A percentile compares a stretch with the other conserved stretches of the same genome.
Evolutionary conservation across 2,888 invertebrate species (phyloP).

Genomic region (Bruchidius siliquastri): DNA sequence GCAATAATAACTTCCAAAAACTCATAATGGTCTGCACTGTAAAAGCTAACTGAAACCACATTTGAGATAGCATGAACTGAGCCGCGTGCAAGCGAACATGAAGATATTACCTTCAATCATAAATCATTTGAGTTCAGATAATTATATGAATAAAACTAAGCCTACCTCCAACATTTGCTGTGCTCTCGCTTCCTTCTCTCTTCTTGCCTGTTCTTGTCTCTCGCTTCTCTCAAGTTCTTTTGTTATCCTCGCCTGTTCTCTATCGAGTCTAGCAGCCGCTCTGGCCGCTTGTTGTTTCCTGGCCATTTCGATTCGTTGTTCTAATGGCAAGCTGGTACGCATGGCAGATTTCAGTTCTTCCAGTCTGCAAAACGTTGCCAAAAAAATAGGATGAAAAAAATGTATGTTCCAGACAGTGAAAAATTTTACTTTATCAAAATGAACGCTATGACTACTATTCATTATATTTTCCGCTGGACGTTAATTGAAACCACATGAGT

Average conservation of each 20-base stretch:
- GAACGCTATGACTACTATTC: no score
- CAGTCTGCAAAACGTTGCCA: no score
- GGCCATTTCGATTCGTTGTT: constrained; percentile 72
- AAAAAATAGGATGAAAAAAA: no score
- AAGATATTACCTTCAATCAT: background rate
- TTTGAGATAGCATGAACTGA: background rate
- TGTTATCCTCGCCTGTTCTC: constrained; percentile 61
- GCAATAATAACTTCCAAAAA: background rate
- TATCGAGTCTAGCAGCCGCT: constrained; percentile 70
- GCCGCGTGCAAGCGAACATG: background rate
- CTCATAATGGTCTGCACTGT: background rate
- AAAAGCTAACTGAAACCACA: background rate
- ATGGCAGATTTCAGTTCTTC: constrained; percentile 65
- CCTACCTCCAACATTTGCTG: constrained; percentile 84
- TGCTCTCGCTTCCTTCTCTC: constrained; percentile 76
- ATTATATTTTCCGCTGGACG: no score
- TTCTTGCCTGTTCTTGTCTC: constrained; percentile 74
- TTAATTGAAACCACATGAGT: no score
- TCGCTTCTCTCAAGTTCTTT: constrained; percentile 75
- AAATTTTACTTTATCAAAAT: background rate
- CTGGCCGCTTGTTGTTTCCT: constrained; percentile 66
- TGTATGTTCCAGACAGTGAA: no score
- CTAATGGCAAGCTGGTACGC: constrained; percentile 62
- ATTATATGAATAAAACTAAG: background rate
- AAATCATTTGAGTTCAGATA: background rate